Conservation (phyloP, 2,888 invertebrate genomes). For the Barypeithes pellucidus region DNA sequence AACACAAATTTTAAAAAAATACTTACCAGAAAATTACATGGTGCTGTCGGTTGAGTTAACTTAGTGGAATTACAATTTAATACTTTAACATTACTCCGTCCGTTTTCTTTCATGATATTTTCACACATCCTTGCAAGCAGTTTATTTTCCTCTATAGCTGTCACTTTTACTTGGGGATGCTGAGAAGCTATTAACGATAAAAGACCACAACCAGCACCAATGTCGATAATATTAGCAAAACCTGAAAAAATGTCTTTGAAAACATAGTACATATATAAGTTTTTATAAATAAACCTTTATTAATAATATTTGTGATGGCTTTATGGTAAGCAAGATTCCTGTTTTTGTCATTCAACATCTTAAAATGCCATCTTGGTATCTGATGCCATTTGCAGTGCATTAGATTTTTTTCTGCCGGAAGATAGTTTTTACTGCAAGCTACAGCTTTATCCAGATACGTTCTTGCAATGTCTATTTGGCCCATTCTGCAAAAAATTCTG, state of each 20-base stretch:
- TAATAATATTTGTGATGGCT: constrained; percentile 73
- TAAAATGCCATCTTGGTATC: constrained; percentile 86
- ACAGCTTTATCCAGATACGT: constrained; percentile 62
- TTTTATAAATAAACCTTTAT: constrained; percentile 39
- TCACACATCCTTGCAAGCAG: constrained; percentile 77
- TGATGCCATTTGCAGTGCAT: constrained; percentile 80
- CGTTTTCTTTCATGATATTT: constrained; percentile 73
- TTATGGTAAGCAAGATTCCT: constrained; percentile 79
- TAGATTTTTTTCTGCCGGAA: constrained; percentile 75
- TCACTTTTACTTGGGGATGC: constrained; percentile 71
- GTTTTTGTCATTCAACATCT: constrained; percentile 84
- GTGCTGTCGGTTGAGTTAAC: constrained; percentile 67
- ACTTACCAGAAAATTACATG: constrained; percentile 68
- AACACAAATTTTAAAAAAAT: neutral
- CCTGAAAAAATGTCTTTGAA: constrained; percentile 65
- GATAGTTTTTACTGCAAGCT: constrained; percentile 57
- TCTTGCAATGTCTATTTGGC: constrained; percentile 62
- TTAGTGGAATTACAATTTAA: constrained; percentile 77
- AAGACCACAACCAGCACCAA: constrained; percentile 86
- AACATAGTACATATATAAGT: neutral
- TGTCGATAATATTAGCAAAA: constrained; percentile 78
- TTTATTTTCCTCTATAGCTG: constrained; percentile 80
- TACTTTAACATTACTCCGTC: constrained; percentile 70
- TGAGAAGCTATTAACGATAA: constrained; percentile 79
- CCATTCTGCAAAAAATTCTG: constrained; percentile 57